Conservation (phyloP, 2,797 vertebrate genomes). For the Avahi laniger region DNA sequence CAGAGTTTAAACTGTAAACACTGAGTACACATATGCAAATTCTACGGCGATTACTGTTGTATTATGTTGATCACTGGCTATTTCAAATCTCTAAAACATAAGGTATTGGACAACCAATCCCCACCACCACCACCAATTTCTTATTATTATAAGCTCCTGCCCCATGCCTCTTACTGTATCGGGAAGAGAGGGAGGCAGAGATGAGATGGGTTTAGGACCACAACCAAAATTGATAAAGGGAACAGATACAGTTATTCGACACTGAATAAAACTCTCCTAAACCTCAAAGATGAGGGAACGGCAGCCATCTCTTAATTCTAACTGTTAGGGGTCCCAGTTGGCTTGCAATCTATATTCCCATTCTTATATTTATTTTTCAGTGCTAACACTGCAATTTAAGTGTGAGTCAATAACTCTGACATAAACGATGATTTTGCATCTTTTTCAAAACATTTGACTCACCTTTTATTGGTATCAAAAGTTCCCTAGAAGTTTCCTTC, state of each 20-base stretch:
- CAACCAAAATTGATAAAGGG: neutral
- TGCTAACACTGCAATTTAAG: neutral
- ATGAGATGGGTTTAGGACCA: neutral
- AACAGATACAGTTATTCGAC: neutral
- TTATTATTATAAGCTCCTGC: neutral
- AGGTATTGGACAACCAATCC: neutral
- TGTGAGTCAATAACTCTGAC: neutral
- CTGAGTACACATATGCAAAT: too few species aligned
- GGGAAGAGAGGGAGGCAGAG: neutral
- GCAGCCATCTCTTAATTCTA: neutral
- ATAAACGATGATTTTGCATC: neutral
- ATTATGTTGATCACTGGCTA: neutral
- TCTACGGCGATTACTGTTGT: neutral
- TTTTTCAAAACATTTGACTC: conserved; percentile 33
- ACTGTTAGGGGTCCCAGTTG: neutral
- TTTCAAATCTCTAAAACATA: neutral
- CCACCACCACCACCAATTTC: neutral
- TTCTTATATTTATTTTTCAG: neutral
- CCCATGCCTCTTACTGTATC: neutral
- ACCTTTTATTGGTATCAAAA: neutral
- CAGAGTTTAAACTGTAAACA: neutral
- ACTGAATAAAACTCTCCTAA: neutral
- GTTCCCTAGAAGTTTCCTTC: neutral
- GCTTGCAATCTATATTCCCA: neutral
- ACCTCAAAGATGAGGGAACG: neutral